A percentile compares a stretch with the other conserved stretches of the same genome.
Conservation (phyloP, 2,797 vertebrate species). For the Myotis pilosus region DNA sequence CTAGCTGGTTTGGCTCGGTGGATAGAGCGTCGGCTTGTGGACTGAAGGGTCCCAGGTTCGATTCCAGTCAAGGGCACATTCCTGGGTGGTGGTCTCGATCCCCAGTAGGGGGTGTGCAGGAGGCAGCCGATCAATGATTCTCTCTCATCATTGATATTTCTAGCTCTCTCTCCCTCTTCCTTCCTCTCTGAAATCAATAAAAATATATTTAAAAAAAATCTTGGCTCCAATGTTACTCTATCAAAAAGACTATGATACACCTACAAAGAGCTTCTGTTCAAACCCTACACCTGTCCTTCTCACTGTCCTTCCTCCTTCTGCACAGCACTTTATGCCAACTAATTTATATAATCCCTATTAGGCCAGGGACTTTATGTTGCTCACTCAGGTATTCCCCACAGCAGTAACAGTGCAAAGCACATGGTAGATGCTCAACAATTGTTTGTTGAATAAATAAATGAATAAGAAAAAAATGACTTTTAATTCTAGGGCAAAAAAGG, state of each 20-base stretch:
- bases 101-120: too few species aligned
- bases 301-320: not conserved
- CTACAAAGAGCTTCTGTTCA: not conserved
- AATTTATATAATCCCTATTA: not conserved
- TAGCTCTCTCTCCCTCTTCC: too few species aligned
- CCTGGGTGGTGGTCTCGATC: too few species aligned
- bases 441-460: not conserved
- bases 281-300: not conserved
- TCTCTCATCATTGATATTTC: too few species aligned
- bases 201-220: not conserved
- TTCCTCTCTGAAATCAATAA: too few species aligned
- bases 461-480: not conserved
- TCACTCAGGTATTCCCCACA: not conserved
- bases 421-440: not conserved
- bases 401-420: not conserved
- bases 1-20: too few species aligned
- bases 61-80: too few species aligned
- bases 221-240: not conserved
- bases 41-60: too few species aligned
- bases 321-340: not conserved
- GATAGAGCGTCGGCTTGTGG: too few species aligned
- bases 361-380: not conserved
- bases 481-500: not conserved
- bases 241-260: not conserved
- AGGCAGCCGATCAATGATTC: too few species aligned